These are phyloP conservation scores for Burhinus oedicnemus DNA, from an alignment of 2,113 vertebrate species.

Conservation along the genomic window DNA sequence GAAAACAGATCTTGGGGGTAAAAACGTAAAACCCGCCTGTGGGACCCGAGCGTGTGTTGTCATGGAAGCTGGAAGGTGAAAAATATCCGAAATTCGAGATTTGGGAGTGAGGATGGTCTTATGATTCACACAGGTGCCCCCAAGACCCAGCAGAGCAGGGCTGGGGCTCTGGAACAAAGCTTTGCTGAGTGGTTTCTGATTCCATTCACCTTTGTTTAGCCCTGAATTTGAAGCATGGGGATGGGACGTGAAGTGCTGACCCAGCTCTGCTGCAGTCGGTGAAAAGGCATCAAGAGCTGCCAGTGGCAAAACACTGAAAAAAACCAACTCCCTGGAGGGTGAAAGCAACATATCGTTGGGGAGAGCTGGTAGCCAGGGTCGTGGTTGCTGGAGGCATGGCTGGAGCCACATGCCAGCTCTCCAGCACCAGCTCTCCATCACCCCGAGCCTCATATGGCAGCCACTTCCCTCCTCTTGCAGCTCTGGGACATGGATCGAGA, in stretches of 20 bases:
- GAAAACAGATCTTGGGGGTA: neutral
- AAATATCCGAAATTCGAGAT: neutral
- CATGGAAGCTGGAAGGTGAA: neutral
- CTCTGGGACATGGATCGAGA: accelerated
- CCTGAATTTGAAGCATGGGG: accelerated
- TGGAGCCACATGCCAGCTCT: neutral
- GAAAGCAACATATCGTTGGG: accelerated
- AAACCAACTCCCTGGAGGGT: neutral
- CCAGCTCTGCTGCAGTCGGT: neutral
- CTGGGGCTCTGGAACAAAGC: neutral
- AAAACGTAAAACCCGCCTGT: neutral
- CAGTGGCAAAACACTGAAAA: neutral
- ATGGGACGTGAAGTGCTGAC: neutral
- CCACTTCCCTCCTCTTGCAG: neutral
- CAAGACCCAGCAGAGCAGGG: neutral
- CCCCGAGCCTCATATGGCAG: neutral
- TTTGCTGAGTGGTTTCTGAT: neutral
- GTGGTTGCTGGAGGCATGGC: neutral
- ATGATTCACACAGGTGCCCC: accelerated
- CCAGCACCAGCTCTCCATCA: neutral
- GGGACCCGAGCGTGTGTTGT: neutral
- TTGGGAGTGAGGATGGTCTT: neutral
- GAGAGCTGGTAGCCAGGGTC: neutral
- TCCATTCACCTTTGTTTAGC: neutral
- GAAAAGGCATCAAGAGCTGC: neutral